Evolutionary conservation across 1,140 invertebrate species (phyloP), one percentile per base, ranked within the genome.

Genomic region (Kradibia gibbosae): DNA sequence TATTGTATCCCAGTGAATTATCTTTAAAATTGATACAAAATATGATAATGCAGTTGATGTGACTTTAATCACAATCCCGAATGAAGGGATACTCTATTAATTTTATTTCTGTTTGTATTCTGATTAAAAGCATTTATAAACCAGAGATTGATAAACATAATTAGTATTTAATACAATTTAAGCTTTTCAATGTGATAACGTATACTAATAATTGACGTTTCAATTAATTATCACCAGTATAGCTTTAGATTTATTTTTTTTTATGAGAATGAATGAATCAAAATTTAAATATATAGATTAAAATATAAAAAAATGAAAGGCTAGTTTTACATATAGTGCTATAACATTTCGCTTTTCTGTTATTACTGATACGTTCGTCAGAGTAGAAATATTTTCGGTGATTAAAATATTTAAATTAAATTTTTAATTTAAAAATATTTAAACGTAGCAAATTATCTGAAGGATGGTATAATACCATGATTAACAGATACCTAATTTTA

Each of bases 21-120:
- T 25, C 17, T 28, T 62, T 39, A n/a, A 67, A 67, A 39, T 36
- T 1, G 5, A 20, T 31, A 36, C 15, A 36, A 67, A 67, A 67
- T 34, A 39, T 67, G 39, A 67, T 67, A 67, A 67, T 67, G 15
- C 34, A 39, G 17, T 67, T 39, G 62, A 65, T 39, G 17, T 67
- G 11, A 34, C 34, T 67, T 67, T 39, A 39, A 67, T n/a, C 62
- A 17, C 20, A 67, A 67, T 39, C 34, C 62, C 39, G 15, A 67
- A 34, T 39, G 17, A 67, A 36, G 15, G 31, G 36, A 67, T 39
- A 67, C 13, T 67, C 62, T 67, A n/a, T 67, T 67, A 39, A 67
- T 67, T 67, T 67, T 67, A 67, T 67, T 34, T 67, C 31, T n/a
- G 15, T 34, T 67, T 39, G 22, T 20, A 34, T 22, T 36, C 39